A percentile compares a stretch with the other conserved stretches of the same genome.
phyloP scores from a whole-genome alignment of 2,888 invertebrate species.

The Drosophila trichaetosa region DNA sequence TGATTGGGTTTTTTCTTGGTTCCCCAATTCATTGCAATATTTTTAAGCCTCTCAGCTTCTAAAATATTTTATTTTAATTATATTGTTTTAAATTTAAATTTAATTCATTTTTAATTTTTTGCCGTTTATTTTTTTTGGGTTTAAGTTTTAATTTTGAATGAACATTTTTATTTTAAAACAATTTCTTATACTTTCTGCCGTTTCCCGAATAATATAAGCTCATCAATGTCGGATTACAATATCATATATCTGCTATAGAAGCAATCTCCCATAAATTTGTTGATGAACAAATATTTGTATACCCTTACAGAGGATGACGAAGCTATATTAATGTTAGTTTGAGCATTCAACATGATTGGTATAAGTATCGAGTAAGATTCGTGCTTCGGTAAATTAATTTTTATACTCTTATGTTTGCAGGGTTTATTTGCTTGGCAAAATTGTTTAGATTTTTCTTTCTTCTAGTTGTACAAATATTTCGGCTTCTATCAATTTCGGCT shows the following conservation, averaged over 20 bases:
- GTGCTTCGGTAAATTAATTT: neutral
- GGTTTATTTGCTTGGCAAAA: neutral
- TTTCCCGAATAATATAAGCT: neutral
- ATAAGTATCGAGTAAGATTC: neutral
- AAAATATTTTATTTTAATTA: neutral
- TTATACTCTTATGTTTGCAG: neutral
- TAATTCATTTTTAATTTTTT: neutral
- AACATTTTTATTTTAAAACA: neutral
- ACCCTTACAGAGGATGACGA: neutral
- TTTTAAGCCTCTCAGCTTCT: no score
- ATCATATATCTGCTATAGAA: neutral
- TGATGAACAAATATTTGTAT: neutral
- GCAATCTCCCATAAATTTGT: neutral
- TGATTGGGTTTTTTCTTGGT: neutral
- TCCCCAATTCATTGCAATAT: neutral
- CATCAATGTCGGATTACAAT: neutral
- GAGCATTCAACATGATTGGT: neutral
- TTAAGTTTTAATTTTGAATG: neutral
- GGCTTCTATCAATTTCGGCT: neutral
- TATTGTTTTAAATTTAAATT: neutral
- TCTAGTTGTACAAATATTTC: neutral
- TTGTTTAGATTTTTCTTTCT: neutral
- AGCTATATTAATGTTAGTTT: neutral
- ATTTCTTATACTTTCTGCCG: neutral
- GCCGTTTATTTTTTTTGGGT: neutral